These are phyloP conservation scores for Thereva unica DNA, from an alignment of 2,888 invertebrate species.

Conservation along the genomic window DNA sequence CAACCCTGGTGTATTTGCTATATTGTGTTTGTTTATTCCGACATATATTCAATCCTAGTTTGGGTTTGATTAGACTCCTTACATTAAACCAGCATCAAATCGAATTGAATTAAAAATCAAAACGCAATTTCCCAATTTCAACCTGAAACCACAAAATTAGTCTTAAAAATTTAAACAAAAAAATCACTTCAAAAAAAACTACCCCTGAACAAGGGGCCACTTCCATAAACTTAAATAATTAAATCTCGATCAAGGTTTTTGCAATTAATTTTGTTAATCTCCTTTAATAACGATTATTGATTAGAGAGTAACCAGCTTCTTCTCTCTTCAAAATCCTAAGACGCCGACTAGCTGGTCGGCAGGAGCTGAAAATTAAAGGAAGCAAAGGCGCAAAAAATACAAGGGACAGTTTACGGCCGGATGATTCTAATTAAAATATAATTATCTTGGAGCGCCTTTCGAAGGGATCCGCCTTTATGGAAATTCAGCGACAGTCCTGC, in stretches of 20 bases:
- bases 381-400: constrained; percentile 49
- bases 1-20: too few species aligned
- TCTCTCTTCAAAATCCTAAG: neutral
- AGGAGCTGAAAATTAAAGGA: constrained; percentile 42
- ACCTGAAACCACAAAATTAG: too few species aligned
- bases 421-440: constrained; percentile 60
- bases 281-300: constrained; percentile 36
- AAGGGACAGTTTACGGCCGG: constrained; percentile 59
- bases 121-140: too few species aligned
- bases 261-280: constrained; percentile 34
- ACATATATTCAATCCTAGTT: too few species aligned
- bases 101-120: too few species aligned
- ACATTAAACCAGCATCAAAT: too few species aligned
- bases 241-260: constrained; percentile 25
- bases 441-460: constrained; percentile 57
- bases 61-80: too few species aligned
- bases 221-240: constrained; percentile 19
- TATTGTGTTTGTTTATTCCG: too few species aligned
- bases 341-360: constrained; percentile 12
- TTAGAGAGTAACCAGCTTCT: constrained; percentile 20
- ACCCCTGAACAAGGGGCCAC: neutral
- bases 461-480: constrained; percentile 54
- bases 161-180: neutral
- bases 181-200: neutral
- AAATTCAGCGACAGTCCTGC: constrained; percentile 44